Conservation (phyloP, 92 coral and sea anemone genomes). For the Actinostola sp. region DNA sequence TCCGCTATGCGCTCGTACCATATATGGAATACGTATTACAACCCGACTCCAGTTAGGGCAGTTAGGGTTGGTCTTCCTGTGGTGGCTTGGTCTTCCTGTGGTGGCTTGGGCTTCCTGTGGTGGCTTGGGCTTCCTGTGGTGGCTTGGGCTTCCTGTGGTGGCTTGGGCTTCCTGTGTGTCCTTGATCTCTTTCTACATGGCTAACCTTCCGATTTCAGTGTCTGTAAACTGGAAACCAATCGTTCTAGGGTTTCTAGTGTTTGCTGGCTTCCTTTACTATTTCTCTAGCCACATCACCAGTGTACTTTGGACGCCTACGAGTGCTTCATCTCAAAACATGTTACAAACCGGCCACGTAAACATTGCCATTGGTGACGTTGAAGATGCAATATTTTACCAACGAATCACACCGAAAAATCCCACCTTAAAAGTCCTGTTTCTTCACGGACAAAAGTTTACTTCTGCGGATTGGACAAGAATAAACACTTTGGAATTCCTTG, state of each 20-base stretch:
- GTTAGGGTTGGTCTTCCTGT: too few relatives aligned
- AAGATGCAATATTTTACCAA: slow-evolving; percentile 70
- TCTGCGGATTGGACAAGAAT: slow-evolving; percentile 79
- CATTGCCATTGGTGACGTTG: slow-evolving; percentile 45
- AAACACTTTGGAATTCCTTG: slow-evolving; percentile 67
- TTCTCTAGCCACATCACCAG: slow-evolving; percentile 18
- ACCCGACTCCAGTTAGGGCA: too few relatives aligned
- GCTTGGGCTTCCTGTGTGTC: too few relatives aligned
- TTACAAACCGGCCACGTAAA: slow-evolving; percentile 20
- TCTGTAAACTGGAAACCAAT: slow-evolving; percentile 62
- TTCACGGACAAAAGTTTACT: slow-evolving; percentile 75
- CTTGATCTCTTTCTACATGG: slow-evolving; percentile 56
- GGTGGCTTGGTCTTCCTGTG: too few relatives aligned
- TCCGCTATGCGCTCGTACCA: too few relatives aligned
- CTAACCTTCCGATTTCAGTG: slow-evolving; percentile 53
- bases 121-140: too few relatives aligned
- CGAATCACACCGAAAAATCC: slow-evolving; percentile 43
- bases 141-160: too few relatives aligned
- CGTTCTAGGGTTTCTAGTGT: slow-evolving; percentile 26
- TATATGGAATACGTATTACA: too few relatives aligned
- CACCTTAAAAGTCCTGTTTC: slow-evolving; percentile 48
- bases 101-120: too few relatives aligned
- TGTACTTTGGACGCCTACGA: slow-evolving; percentile 10
- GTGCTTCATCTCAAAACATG: not conserved
- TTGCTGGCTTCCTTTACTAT: slow-evolving; percentile 14